Base-by-base conservation (phyloP, 2,113 vertebrate genomes). In the Emberiza fucata region DNA sequence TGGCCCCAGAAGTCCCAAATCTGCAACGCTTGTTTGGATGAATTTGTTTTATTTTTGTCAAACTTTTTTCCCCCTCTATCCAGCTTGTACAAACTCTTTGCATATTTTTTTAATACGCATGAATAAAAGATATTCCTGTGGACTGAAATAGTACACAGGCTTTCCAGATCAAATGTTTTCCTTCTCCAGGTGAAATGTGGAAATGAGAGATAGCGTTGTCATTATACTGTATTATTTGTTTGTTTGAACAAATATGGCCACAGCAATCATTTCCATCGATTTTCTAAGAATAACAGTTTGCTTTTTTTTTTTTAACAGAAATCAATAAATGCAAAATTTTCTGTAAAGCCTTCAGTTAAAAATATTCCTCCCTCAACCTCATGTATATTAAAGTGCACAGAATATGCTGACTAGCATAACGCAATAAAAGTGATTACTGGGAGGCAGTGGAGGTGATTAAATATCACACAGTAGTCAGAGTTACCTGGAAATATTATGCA, bases 301-400 rank as follows among this genome's bases (percentile, higher is more conserved):
- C 37, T 8, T 64, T 81, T 86, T 66, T 84, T 85, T 94, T 97
- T 90, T 91, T 16, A 88, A 80, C 37, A 82, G 86, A 95, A 97
- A 97, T 97, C 97, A 97, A 98, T 97, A 97, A 96, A 96, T 95
- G 94, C 72, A 97, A 95, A 96, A 93, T 97, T 95, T 97, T 96
- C 95, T 92, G 94, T 97, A 97, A 97, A 97, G 90, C 86, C 82
- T 97, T 96, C 93, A 94, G 72, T 97, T 90, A 98, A 94, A 98
- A 97, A 94, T 96, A 96, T 94, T 97, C 97, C 78, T 96, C 95
- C 93, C 87, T 97, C 96, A 95, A 87, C 79, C 95, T 97, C 97
- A 98, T 98, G 97, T 98, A 97, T 97, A 98, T 98, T 97, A 97
- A 98, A 97, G 93, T 86, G 79, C 81, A 91, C 76, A 57, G 96